Conservation (phyloP, 1,140 invertebrate genomes). For the Eurosta solidaginis region DNA sequence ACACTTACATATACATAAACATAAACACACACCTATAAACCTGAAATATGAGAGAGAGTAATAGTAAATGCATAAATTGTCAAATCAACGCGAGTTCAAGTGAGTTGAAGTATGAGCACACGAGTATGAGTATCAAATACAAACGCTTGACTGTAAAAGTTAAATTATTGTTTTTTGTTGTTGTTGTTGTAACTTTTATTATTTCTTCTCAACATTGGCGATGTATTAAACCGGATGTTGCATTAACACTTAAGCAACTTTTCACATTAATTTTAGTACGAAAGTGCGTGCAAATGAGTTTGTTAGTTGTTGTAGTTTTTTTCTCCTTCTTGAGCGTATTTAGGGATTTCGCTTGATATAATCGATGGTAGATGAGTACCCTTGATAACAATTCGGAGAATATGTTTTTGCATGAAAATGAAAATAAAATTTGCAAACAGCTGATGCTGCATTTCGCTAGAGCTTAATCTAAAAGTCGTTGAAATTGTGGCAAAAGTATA, state of each 20-base stretch:
- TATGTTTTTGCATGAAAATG: background rate
- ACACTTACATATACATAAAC: no score
- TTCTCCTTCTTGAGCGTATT: background rate
- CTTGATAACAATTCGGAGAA: background rate
- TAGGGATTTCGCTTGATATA: background rate
- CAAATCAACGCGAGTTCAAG: background rate
- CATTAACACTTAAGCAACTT: constrained; percentile 27
- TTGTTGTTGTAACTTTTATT: no score
- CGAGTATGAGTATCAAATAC: background rate
- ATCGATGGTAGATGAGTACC: background rate
- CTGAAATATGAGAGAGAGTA: background rate
- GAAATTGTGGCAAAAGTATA: background rate
- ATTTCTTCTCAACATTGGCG: no score
- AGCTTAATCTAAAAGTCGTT: background rate
- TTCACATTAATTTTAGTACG: constrained; percentile 16
- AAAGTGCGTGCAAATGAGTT: background rate
- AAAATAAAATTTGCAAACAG: background rate
- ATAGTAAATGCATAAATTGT: background rate
- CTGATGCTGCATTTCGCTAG: background rate
- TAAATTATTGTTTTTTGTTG: background rate
- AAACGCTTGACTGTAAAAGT: background rate
- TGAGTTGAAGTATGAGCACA: background rate
- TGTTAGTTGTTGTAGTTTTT: background rate
- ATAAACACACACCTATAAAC: no score
- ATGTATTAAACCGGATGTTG: constrained; percentile 24